These are phyloP conservation scores for Poeciliopsis turrubarensis DNA, from an alignment of 2,113 vertebrate species.

Conservation along the genomic window DNA sequence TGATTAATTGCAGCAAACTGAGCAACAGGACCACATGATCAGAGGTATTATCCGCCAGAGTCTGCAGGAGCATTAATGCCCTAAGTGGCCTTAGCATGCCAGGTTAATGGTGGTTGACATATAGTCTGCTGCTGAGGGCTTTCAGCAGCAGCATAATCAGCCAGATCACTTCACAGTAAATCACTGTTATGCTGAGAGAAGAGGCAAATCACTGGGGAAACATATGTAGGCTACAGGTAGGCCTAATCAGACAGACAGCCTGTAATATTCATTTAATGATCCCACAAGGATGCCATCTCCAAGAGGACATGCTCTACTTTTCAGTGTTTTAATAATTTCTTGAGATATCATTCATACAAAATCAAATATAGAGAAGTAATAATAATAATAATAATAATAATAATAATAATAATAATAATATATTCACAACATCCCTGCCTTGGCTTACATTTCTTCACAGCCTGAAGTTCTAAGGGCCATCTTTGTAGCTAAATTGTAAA, in stretches of 20 bases:
- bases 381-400: too few species aligned
- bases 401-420: background rate
- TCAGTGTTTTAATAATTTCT: background rate
- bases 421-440: background rate
- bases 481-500: background rate
- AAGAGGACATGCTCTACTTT: slow-evolving; percentile 25
- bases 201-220: slow-evolving; percentile 5
- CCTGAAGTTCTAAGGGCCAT: background rate
- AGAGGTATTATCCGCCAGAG: slow-evolving; percentile 26
- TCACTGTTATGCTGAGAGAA: slow-evolving; percentile 1
- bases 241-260: background rate
- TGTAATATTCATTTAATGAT: slow-evolving; percentile 19
- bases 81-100: slow-evolving; percentile 47
- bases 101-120: slow-evolving; percentile 51
- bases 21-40: slow-evolving; percentile 15
- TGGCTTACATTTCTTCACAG: background rate
- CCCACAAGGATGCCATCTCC: slow-evolving; percentile 8
- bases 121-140: slow-evolving; percentile 21
- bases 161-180: slow-evolving; percentile 20
- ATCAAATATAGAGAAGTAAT: background rate
- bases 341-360: background rate
- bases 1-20: slow-evolving; percentile 5
- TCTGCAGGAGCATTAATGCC: slow-evolving; percentile 20
- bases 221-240: slow-evolving; percentile 12
- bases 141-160: slow-evolving; percentile 20